Evolutionary conservation across 30 jellyfish, hydroid and myxozoan genomes (phyloP).

Genomic region (Hydractinia symbiolongicarpus): DNA sequence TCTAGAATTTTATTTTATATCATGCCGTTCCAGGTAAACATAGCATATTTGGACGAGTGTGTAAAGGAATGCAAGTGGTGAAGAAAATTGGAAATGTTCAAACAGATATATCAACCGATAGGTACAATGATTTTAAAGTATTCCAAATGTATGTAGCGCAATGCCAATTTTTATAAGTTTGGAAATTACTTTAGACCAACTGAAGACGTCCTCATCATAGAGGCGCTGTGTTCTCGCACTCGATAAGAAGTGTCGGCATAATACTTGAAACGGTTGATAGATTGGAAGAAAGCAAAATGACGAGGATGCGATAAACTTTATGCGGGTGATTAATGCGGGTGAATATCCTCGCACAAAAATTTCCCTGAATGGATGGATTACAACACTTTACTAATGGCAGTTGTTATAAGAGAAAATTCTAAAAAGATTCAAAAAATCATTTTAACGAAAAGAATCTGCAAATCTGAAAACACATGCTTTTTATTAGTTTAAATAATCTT

Average conservation of each 20-base stretch:
- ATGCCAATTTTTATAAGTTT: background rate
- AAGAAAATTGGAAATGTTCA: slow-evolving; percentile 66
- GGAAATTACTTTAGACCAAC: slow-evolving; percentile 50
- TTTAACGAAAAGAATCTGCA: too few species aligned
- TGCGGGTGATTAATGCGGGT: too few species aligned
- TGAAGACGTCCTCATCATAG: slow-evolving; percentile 57
- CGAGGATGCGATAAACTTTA: too few species aligned
- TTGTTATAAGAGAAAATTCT: too few species aligned
- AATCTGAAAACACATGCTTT: too few species aligned
- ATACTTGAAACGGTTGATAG: too few species aligned
- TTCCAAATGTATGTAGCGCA: background rate
- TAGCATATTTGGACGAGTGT: slow-evolving; percentile 81
- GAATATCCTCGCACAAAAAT: too few species aligned
- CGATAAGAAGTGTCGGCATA: background rate
- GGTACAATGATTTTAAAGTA: slow-evolving; percentile 24
- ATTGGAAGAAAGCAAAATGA: too few species aligned
- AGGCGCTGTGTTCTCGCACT: slow-evolving; percentile 22
- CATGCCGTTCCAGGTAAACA: slow-evolving; percentile 50
- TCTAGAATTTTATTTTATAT: background rate
- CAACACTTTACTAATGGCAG: too few species aligned
- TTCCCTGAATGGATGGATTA: too few species aligned
- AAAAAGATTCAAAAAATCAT: too few species aligned
- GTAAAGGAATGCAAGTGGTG: slow-evolving; percentile 61
- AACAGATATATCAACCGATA: slow-evolving; percentile 65
- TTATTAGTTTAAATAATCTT: too few species aligned